Evolutionary conservation across 2,888 invertebrate species (phyloP).

Genomic region (Dendrolimus houi): DNA sequence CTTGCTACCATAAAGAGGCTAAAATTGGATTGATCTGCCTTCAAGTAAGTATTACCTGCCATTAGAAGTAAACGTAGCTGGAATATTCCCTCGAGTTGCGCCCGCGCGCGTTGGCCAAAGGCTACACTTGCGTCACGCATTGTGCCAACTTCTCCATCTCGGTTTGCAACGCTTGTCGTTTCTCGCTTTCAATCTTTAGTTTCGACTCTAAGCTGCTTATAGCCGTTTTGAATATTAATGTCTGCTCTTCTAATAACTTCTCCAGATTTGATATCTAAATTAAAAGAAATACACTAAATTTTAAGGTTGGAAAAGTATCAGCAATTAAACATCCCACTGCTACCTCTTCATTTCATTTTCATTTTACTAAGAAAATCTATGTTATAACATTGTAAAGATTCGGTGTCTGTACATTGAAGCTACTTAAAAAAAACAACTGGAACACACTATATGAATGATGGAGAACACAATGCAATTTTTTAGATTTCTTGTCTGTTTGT

Average conservation of each 20-base stretch:
- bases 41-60: neutral
- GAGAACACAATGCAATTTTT: no score
- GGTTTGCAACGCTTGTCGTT: slow-evolving; percentile 78
- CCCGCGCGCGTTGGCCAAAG: slow-evolving; percentile 16
- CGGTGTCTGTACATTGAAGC: no score
- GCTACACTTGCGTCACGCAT: slow-evolving; percentile 83
- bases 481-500: no score
- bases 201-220: slow-evolving; percentile 79
- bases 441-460: no score
- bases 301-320: no score
- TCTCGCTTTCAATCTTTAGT: slow-evolving; percentile 79
- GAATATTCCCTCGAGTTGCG: slow-evolving; percentile 26
- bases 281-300: neutral
- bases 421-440: no score
- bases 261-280: slow-evolving; percentile 76
- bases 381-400: no score
- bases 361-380: no score
- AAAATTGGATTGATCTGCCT: no score
- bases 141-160: slow-evolving; percentile 83
- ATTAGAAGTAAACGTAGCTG: slow-evolving; percentile 32
- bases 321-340: no score
- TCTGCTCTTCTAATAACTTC: slow-evolving; percentile 75
- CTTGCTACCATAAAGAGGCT: no score
- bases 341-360: no score
- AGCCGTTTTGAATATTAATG: slow-evolving; percentile 73